Evolutionary conservation across 2,888 invertebrate species (phyloP).

Genomic region (Anodontia alba): DNA sequence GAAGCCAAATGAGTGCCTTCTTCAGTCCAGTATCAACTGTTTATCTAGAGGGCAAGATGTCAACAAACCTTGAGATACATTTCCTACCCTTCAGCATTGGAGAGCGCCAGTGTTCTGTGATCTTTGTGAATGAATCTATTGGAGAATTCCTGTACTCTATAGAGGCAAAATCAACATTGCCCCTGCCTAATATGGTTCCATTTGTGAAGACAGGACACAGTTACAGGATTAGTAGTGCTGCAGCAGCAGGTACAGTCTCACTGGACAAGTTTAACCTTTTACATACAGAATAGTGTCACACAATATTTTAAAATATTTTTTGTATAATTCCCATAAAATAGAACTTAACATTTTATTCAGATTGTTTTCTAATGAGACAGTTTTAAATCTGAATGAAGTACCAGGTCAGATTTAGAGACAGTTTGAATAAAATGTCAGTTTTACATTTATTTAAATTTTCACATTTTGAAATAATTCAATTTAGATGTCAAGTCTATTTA

Average conservation of each 20-base stretch:
- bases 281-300: not conserved
- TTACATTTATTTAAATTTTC: too few relatives aligned
- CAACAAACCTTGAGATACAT: constrained; percentile 77
- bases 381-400: too few relatives aligned
- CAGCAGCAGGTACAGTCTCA: constrained; percentile 76
- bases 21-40: constrained; percentile 73
- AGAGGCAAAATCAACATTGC: constrained; percentile 80
- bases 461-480: too few relatives aligned
- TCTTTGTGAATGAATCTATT: constrained; percentile 81
- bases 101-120: constrained; percentile 82
- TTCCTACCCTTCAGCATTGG: constrained; percentile 83
- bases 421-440: too few relatives aligned
- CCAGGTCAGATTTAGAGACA: too few relatives aligned
- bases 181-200: constrained; percentile 79
- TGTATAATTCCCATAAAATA: too few relatives aligned
- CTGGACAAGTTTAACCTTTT: not conserved
- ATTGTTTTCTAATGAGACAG: not conserved
- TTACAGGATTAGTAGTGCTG: constrained; percentile 82
- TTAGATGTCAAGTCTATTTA: too few relatives aligned
- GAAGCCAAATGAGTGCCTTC: constrained; percentile 78
- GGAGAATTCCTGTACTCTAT: constrained; percentile 84
- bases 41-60: constrained; percentile 69
- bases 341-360: too few relatives aligned
- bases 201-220: constrained; percentile 76
- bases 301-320: not conserved